phyloP scores from a whole-genome alignment of 2,113 vertebrate species.

The Panthera leo region DNA sequence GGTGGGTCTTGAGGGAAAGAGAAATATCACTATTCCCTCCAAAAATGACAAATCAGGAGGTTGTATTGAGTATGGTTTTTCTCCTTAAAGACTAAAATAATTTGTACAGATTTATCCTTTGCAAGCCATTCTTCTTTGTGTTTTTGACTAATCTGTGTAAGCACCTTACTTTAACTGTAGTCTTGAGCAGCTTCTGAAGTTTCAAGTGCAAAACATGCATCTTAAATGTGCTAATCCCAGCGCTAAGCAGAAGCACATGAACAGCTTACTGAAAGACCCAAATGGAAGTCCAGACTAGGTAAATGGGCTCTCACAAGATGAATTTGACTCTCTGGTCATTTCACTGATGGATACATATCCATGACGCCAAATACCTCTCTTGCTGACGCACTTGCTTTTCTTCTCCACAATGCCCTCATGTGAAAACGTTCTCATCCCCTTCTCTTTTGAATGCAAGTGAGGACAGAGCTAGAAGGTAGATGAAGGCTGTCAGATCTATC shows the following conservation, averaged over 20 bases:
- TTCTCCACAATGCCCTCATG: background rate
- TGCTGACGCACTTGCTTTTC: background rate
- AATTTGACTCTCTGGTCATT: background rate
- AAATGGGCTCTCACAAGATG: conserved; percentile 49
- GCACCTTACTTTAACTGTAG: background rate
- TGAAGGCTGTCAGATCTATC: background rate
- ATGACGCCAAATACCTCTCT: background rate
- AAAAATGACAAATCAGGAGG: conserved; percentile 11
- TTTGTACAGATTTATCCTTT: background rate
- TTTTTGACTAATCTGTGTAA: background rate
- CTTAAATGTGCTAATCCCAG: conserved; percentile 70
- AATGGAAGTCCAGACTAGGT: conserved; percentile 49
- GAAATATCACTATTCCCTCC: background rate
- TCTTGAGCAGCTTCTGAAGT: conserved; percentile 66
- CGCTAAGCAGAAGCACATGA: conserved; percentile 80
- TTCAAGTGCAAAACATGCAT: conserved; percentile 70
- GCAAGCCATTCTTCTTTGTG: background rate
- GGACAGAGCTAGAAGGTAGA: background rate
- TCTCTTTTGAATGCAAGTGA: background rate
- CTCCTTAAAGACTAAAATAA: background rate
- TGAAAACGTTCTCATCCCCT: background rate
- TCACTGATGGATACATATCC: background rate
- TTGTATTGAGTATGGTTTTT: background rate
- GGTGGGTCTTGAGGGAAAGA: background rate
- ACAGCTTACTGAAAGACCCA: conserved; percentile 78